Evolutionary conservation across 2,888 invertebrate species (phyloP).

Genomic region (Harmothoe impar): DNA sequence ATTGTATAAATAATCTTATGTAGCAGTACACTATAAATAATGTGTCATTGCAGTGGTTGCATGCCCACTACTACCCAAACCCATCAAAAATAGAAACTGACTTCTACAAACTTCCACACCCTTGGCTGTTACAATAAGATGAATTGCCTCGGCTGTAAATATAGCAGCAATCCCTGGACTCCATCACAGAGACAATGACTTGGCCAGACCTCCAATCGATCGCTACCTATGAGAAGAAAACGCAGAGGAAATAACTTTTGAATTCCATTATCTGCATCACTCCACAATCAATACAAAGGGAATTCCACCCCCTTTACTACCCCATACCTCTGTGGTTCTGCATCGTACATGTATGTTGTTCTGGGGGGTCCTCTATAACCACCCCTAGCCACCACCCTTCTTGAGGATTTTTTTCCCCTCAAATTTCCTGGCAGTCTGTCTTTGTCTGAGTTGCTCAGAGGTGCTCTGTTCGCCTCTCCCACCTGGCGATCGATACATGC

Average conservation of each 20-base stretch:
- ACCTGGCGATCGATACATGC: constrained; percentile 24
- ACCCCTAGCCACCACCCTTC: neutral
- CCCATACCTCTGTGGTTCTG: neutral
- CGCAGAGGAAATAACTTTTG: constrained; percentile 2
- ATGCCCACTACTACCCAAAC: too few species aligned
- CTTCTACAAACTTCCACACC: too few species aligned
- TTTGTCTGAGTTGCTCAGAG: neutral
- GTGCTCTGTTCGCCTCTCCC: neutral
- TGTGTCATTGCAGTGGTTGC: too few species aligned
- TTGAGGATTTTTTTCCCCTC: neutral
- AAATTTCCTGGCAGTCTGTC: neutral
- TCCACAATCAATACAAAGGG: constrained; percentile 10
- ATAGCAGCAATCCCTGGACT: neutral
- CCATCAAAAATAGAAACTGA: too few species aligned
- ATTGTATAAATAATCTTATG: too few species aligned
- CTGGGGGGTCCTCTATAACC: neutral
- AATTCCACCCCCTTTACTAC: neutral
- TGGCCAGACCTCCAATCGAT: neutral
- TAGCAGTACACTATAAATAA: too few species aligned
- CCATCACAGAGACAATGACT: neutral
- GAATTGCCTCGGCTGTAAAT: too few species aligned
- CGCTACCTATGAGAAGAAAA: constrained; percentile 4
- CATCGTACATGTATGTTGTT: neutral
- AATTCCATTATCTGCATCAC: constrained; percentile 4
- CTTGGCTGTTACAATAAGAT: too few species aligned